These are phyloP conservation scores for Acanthiza pusilla DNA, from an alignment of 2,797 vertebrate species.

Conservation along the genomic window DNA sequence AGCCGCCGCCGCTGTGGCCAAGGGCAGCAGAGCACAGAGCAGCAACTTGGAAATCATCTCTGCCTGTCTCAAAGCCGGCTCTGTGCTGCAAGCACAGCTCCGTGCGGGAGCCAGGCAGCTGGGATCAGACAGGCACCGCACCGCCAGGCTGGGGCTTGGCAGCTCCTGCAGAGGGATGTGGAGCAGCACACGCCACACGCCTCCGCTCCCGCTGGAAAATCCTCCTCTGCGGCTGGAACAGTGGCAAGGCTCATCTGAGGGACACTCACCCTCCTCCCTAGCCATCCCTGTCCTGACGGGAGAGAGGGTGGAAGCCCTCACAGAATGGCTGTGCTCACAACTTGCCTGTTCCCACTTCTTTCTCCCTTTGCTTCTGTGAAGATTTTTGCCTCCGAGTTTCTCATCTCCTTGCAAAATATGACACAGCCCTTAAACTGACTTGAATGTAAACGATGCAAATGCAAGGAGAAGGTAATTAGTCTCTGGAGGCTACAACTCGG, in stretches of 20 bases:
- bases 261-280: neutral
- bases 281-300: neutral
- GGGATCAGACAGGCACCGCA: neutral
- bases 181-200: neutral
- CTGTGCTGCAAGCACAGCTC: neutral
- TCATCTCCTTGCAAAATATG: neutral
- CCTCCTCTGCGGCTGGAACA: neutral
- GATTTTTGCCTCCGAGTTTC: neutral
- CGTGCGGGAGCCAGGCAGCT: neutral
- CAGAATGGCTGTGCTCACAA: neutral
- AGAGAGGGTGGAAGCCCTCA: neutral
- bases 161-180: neutral
- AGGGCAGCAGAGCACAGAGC: neutral
- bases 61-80: neutral
- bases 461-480: constrained; percentile 51
- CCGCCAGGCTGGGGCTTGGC: neutral
- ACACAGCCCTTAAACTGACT: neutral
- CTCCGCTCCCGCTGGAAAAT: neutral
- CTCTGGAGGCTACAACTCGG: neutral
- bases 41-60: neutral
- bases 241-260: neutral
- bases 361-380: neutral
- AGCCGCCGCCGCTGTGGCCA: neutral
- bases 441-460: neutral
- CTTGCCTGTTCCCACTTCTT: rapidly evolving